Percentiles rank a stretch among this genome's conserved stretches.
Evolutionary conservation across 2,888 invertebrate genomes (phyloP).

Genomic region (Epistrophella euchroma): DNA sequence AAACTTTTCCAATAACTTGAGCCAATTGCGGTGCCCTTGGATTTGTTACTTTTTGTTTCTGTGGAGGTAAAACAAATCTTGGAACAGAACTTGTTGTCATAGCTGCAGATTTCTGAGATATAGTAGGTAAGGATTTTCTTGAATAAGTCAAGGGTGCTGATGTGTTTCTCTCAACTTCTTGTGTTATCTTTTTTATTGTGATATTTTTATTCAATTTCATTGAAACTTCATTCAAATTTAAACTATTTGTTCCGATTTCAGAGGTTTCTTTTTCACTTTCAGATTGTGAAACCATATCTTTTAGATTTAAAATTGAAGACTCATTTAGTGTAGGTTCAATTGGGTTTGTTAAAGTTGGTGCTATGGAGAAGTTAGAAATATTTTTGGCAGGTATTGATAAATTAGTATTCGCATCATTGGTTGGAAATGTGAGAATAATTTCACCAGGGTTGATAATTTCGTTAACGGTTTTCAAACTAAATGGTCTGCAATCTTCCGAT

Average conservation of each 20-base stretch:
- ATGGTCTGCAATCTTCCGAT: conserved; percentile 10
- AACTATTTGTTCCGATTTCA: background rate
- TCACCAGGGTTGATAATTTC: conserved; percentile 8
- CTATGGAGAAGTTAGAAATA: background rate
- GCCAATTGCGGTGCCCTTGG: background rate
- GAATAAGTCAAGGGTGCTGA: background rate
- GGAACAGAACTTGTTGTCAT: background rate
- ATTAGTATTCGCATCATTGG: conserved; percentile 4
- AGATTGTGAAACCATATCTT: background rate
- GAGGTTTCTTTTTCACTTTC: background rate
- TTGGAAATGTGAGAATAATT: conserved; percentile 15
- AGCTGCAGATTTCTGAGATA: background rate
- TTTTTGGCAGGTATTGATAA: conserved; percentile 5
- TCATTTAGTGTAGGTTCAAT: background rate
- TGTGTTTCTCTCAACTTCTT: conserved; percentile 1
- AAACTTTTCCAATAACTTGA: background rate
- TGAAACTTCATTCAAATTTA: background rate
- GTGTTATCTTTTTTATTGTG: conserved; percentile 53
- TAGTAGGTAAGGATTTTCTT: background rate
- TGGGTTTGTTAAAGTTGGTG: background rate
- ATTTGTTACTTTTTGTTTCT: background rate
- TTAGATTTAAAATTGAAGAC: background rate
- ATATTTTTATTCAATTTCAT: conserved; percentile 43
- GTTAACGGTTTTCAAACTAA: background rate
- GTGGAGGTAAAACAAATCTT: background rate